Conservation (phyloP, 2,113 vertebrate species). For the Chaetodon trifascialis region DNA sequence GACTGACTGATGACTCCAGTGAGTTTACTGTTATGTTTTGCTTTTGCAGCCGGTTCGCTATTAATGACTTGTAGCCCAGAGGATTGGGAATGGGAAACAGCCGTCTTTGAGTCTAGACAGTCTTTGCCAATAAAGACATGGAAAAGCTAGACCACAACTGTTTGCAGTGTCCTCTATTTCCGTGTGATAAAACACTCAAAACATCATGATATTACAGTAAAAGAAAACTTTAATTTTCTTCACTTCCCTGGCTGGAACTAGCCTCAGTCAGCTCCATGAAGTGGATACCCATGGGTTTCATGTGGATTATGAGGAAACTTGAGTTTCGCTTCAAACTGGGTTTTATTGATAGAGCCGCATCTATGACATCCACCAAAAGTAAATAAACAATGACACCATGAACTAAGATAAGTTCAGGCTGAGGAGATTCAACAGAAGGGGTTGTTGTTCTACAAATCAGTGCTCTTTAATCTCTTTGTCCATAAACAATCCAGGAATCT, state of each 20-base stretch:
- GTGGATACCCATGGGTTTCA: slow-evolving; percentile 27
- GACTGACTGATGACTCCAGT: slow-evolving; percentile 41
- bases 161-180: slow-evolving; percentile 9
- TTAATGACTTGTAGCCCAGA: slow-evolving; percentile 11
- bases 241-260: slow-evolving; percentile 3
- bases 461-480: slow-evolving; percentile 57
- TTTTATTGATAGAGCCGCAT: slow-evolving; percentile 63
- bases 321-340: slow-evolving; percentile 56
- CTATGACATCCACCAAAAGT: slow-evolving; percentile 53
- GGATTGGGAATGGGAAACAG: slow-evolving; percentile 17
- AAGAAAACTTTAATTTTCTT: slow-evolving; percentile 10
- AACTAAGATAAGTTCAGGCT: slow-evolving; percentile 7
- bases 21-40: slow-evolving; percentile 55
- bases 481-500: slow-evolving; percentile 30
- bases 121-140: slow-evolving; percentile 7
- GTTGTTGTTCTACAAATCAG: slow-evolving; percentile 32
- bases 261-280: slow-evolving; percentile 12
- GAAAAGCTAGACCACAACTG: neutral
- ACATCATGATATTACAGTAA: neutral
- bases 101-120: neutral
- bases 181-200: slow-evolving; percentile 29
- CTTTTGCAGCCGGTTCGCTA: slow-evolving; percentile 39
- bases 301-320: slow-evolving; percentile 43
- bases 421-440: slow-evolving; percentile 51
- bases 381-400: slow-evolving; percentile 53